Conservation (phyloP, 2,888 invertebrate species). For the Thereva nobilitata region DNA sequence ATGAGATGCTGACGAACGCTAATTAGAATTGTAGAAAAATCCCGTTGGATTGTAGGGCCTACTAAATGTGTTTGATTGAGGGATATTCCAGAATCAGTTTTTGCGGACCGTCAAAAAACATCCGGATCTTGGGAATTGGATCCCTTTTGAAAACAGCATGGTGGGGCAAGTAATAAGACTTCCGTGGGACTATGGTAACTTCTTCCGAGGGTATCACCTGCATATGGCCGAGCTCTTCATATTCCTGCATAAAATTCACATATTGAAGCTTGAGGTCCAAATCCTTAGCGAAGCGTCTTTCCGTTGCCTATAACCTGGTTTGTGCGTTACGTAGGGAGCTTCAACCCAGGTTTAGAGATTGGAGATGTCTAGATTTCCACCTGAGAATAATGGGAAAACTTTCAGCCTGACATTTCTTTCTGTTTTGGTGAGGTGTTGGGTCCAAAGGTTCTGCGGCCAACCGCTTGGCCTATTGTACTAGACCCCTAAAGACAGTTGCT, state of each 20-base stretch:
- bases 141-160: slow-evolving; percentile 23
- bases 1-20: neutral
- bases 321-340: neutral
- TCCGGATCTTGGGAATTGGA: neutral
- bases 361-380: too few species aligned
- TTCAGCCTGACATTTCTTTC: too few species aligned
- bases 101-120: slow-evolving; percentile 21
- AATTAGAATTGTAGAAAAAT: neutral
- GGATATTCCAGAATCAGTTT: slow-evolving; percentile 5
- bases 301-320: neutral
- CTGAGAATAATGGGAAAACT: too few species aligned
- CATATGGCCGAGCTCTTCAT: slow-evolving; percentile 44
- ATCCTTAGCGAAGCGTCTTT: slow-evolving; percentile 26
- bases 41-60: slow-evolving; percentile 8
- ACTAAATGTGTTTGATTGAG: slow-evolving; percentile 10
- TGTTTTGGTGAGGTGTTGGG: too few species aligned
- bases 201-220: slow-evolving; percentile 1
- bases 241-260: slow-evolving; percentile 42
- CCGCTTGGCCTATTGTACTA: too few species aligned
- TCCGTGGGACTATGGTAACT: neutral
- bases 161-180: slow-evolving; percentile 6
- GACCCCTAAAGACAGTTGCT: too few species aligned
- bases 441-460: too few species aligned
- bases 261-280: slow-evolving; percentile 31
- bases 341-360: too few species aligned